phyloP scores from a whole-genome alignment of 2,888 invertebrate species.

The Epirrhoe tristata region DNA sequence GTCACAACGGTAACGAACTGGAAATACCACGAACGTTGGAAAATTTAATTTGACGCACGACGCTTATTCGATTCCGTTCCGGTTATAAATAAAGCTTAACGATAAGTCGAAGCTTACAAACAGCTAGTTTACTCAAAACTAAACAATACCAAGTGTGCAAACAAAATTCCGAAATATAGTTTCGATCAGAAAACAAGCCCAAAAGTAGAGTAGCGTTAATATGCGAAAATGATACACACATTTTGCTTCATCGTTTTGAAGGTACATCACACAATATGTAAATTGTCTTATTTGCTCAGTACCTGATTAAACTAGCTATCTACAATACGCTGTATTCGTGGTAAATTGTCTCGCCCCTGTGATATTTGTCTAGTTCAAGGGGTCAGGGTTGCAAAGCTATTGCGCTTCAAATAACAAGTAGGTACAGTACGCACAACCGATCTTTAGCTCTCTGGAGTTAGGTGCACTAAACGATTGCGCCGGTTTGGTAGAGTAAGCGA shows the following conservation, averaged over 20 bases:
- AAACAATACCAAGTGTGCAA: background rate
- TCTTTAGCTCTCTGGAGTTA: too few species aligned
- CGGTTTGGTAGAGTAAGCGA: too few species aligned
- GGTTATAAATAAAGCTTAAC: conserved; percentile 43
- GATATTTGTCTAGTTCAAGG: conserved; percentile 77
- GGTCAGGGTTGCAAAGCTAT: conserved; percentile 76
- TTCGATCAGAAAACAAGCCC: too few species aligned
- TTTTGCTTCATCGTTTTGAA: too few species aligned
- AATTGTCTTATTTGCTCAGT: background rate
- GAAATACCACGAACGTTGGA: conserved; percentile 29
- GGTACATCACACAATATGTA: background rate
- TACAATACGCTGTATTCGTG: conserved; percentile 29
- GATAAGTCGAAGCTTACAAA: conserved; percentile 19
- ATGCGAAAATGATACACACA: too few species aligned
- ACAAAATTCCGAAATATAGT: too few species aligned
- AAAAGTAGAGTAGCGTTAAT: too few species aligned
- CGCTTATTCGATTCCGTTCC: conserved; percentile 37
- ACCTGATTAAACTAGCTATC: conserved; percentile 17
- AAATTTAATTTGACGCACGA: conserved; percentile 41
- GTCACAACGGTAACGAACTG: conserved; percentile 20
- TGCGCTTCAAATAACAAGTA: conserved; percentile 77
- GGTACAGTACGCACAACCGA: too few species aligned
- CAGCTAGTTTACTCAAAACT: conserved; percentile 12
- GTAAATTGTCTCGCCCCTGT: conserved; percentile 45
- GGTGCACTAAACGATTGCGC: too few species aligned